Base-by-base conservation (phyloP, 2,888 invertebrate species). In the Caenorhabditis virilis region DNA sequence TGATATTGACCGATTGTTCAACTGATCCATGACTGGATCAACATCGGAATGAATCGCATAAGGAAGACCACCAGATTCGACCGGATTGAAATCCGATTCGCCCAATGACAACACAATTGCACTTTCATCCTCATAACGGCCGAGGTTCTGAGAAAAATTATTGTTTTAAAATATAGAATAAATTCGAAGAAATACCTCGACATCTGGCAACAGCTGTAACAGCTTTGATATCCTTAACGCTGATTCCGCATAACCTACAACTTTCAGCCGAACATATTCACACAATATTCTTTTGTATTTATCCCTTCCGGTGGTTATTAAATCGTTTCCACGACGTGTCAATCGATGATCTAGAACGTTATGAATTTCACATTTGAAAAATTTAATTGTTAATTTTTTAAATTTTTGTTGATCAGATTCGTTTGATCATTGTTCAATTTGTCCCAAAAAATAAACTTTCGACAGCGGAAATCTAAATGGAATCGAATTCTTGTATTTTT, bases 41-140 rank as follows among this genome's bases (percentile, higher is more conserved):
- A 55, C 56, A 9, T 39, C 51, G 6, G 58, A 41, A 25, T 65
- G 65, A 38, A 65, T 58, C 20, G 56, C 53, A 22, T 46, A 51
- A 2, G 66, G 60, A 0, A 66, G 52, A 15, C 56, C 66, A 11
- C 57, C 60, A 9, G 49, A 49, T 26, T 57, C 56, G 15, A 51
- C 33, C 4, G 54, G 53, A 33, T 48, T 62, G 49, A 66, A 65
- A 11, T 52, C 48, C 2, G 59, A 46, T 30, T 60, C 53, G 0
- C 45, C 53, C 2, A 66, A 33, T 15, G 60, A 57, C 0, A 66
- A 43, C 7, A 66, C n/a, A 0, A 66, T 23, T 2, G 66, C 66
- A 50, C 53, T 54, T 27, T 66, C 66, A 46, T 66, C 66, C 47
- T 66, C 66, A 42, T 57, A 61, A 15, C 51, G 39, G 1, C 66